Conservation (phyloP, 2,113 vertebrate species). For the Nerophis ophidion region DNA sequence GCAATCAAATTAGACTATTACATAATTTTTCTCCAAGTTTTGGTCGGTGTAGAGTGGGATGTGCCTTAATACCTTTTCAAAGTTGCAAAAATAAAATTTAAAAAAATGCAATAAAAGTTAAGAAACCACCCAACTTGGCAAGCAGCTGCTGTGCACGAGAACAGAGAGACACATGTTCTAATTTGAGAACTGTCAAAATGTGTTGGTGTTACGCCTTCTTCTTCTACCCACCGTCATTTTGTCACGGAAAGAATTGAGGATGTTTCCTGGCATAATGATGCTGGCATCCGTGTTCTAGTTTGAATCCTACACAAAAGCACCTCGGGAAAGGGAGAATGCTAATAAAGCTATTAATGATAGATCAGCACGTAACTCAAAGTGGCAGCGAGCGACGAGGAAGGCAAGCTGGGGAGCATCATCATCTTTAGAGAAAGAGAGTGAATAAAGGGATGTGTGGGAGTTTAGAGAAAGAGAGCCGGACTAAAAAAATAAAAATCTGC, state of each 20-base stretch:
- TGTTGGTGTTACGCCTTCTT: conserved; percentile 22
- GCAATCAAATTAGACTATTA: conserved; percentile 3
- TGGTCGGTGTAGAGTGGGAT: conserved; percentile 9
- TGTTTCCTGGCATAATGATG: conserved; percentile 35
- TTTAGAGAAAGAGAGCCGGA: conserved; percentile 22
- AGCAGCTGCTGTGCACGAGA: conserved; percentile 26
- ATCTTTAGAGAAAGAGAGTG: conserved; percentile 8
- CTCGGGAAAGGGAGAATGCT: conserved; percentile 45
- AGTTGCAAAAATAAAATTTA: conserved; percentile 36
- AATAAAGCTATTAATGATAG: conserved; percentile 55
- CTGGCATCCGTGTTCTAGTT: conserved; percentile 18
- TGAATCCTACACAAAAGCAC: conserved; percentile 34
- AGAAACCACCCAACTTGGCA: conserved; percentile 40
- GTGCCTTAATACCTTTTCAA: conserved; percentile 32
- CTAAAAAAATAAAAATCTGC: conserved; percentile 32
- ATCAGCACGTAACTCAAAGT: conserved; percentile 49
- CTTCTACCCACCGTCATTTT: conserved; percentile 21
- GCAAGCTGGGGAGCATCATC: conserved; percentile 23
- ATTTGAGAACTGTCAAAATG: conserved; percentile 19
- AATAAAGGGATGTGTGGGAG: conserved; percentile 33
- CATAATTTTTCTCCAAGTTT: not conserved
- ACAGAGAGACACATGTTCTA: conserved; percentile 14
- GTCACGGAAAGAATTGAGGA: conserved; percentile 24
- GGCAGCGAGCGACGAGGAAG: conserved; percentile 35
- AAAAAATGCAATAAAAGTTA: conserved; percentile 28